These are phyloP conservation scores for Mixornis gularis DNA, from an alignment of 2,113 vertebrate genomes.

Conservation along the genomic window DNA sequence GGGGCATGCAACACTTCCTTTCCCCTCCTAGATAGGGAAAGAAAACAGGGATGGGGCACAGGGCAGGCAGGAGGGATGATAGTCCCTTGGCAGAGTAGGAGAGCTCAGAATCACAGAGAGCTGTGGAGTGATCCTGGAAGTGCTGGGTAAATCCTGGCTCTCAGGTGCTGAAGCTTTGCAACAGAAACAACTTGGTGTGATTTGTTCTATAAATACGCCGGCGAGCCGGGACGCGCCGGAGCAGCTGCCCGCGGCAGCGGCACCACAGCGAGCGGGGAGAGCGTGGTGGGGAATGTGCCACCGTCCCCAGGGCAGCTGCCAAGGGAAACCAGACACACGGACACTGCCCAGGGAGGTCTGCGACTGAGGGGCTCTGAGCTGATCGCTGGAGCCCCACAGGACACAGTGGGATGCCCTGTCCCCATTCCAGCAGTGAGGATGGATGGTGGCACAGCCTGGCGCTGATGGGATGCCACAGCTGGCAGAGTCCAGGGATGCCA, in stretches of 20 bases:
- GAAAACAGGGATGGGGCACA: neutral
- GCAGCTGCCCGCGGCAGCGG: neutral
- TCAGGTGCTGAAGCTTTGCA: neutral
- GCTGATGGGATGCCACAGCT: neutral
- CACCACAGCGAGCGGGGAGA: neutral
- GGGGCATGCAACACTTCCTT: neutral
- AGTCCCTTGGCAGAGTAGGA: neutral
- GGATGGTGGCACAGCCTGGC: neutral
- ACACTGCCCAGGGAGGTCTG: rapidly evolving
- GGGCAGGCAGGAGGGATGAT: rapidly evolving
- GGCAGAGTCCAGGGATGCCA: neutral
- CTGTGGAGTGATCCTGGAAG: neutral
- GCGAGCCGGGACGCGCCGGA: constrained; percentile 40
- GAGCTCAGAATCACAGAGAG: neutral
- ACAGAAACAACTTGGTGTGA: constrained; percentile 17
- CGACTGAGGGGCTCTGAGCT: neutral
- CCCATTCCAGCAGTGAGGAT: rapidly evolving
- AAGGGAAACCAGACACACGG: neutral
- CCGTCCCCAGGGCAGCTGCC: neutral
- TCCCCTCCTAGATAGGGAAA: neutral
- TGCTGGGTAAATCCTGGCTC: neutral
- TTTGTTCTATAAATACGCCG: constrained; percentile 52
- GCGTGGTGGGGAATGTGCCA: rapidly evolving
- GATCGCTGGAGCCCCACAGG: rapidly evolving
- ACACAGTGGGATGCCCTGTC: neutral